Evolutionary conservation across 2,797 vertebrate species (phyloP).

Genomic region (Fratercula arctica): DNA sequence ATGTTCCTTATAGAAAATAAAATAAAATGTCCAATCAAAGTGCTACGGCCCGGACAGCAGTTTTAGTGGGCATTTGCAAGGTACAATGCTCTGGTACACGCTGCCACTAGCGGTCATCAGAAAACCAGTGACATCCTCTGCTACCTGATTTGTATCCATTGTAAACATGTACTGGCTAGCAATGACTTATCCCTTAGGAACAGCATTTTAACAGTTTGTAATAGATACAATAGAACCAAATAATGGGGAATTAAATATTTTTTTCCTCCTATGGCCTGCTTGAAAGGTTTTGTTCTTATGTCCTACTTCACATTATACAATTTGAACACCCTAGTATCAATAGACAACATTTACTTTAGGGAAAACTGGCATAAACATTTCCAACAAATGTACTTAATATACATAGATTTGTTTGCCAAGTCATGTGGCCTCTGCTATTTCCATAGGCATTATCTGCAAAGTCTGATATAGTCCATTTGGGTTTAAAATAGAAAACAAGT

Average conservation of each 20-base stretch:
- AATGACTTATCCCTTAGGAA: neutral
- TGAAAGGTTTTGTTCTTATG: neutral
- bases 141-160: neutral
- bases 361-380: neutral
- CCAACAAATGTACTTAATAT: neutral
- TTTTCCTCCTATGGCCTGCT: neutral
- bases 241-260: neutral
- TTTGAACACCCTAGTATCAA: neutral
- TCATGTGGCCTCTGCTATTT: neutral
- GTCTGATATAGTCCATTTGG: neutral
- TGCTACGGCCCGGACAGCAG: accelerated
- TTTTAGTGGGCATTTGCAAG: neutral
- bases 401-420: neutral
- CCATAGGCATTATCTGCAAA: neutral
- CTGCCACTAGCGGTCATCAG: neutral
- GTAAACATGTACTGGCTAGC: neutral
- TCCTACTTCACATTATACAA: neutral
- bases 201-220: neutral
- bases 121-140: neutral
- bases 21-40: neutral
- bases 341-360: neutral
- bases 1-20: neutral
- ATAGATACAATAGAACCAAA: neutral
- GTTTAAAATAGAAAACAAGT: neutral
- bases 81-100: neutral